Evolutionary conservation across 2,888 invertebrate species (phyloP), one percentile per base, ranked within the genome.

Genomic region (Lithosia quadra): DNA sequence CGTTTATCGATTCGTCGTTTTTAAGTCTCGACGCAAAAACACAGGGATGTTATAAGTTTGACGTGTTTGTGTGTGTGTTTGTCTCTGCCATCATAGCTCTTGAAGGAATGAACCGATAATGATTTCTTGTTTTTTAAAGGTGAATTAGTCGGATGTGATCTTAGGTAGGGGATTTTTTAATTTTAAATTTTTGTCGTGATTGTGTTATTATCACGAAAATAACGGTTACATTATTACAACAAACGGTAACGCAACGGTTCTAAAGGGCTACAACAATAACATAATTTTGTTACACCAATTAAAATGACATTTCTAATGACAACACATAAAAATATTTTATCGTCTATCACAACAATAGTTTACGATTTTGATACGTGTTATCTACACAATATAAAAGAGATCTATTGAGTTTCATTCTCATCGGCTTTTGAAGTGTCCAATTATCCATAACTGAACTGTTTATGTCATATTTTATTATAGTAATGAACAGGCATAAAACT

Each of bases 391-490:
- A 72, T 69, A 80, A 78, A 71, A 64, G 53, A n/a, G n/a, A 24
- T 67, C 65, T 72, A 74, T 76, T 76, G 61, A 70, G 64, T 72
- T 63, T 22, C 61, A 71, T 39, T 66, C 57, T 71, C 66, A 71
- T 28, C 59, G 34, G 10, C 28, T 64, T 67, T 76, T 73, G 56
- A 76, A 74, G 73, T 70, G 63, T 68, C 72, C 67, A 74, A 77
- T 79, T 79, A 77, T 63, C 70, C 22, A 66, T 61, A 49, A 61
- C 66, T 59, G 18, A 15, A 21, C 60, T 67, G 71, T 78, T 81
- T 73, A 68, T 72, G 77, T 67, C 68, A 72, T 67, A 78, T 73
- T 79, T 76, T 73, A 78, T 73, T 68, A 72, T 62, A 61, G 63
- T 64, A 69, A 74, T 71, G 55, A 76, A 71, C 24, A 49, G 63